Conservation (phyloP, 2,113 vertebrate genomes). For the Anas platyrhynchos region DNA sequence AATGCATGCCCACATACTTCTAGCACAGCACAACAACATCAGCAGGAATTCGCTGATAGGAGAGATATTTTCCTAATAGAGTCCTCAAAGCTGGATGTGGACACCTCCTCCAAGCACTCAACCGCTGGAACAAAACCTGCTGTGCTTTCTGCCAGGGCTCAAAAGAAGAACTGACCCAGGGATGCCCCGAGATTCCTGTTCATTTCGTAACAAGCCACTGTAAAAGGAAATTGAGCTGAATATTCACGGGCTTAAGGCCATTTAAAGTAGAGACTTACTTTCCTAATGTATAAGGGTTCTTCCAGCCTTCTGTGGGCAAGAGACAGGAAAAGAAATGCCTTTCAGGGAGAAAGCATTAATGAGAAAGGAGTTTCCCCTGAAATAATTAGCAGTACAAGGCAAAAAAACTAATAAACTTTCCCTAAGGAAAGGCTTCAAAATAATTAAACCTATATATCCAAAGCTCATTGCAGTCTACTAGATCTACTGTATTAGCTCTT, state of each 20-base stretch:
- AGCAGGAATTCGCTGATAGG: not conserved
- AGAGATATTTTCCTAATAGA: slow-evolving; percentile 14
- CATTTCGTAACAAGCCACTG: not conserved
- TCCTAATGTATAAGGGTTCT: not conserved
- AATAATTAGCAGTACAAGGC: not conserved
- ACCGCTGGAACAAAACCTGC: rapidly evolving
- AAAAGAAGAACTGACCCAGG: not conserved
- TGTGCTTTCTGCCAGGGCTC: not conserved
- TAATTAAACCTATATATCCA: not conserved
- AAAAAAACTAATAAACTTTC: not conserved
- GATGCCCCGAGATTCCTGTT: not conserved
- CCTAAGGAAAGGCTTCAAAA: not conserved
- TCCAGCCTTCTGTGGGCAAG: not conserved
- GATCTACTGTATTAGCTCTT: not conserved
- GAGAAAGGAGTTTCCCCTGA: not conserved
- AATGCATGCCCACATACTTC: not conserved
- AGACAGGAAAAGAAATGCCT: not conserved
- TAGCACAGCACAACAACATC: not conserved
- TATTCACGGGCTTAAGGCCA: not conserved
- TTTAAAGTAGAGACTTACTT: not conserved
- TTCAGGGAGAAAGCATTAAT: not conserved
- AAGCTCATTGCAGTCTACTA: not conserved
- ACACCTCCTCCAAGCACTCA: not conserved
- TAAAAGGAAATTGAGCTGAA: not conserved
- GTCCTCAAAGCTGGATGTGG: not conserved